Evolutionary conservation across 2,113 vertebrate genomes (phyloP).

Genomic region (Nothobranchius kuhntae): DNA sequence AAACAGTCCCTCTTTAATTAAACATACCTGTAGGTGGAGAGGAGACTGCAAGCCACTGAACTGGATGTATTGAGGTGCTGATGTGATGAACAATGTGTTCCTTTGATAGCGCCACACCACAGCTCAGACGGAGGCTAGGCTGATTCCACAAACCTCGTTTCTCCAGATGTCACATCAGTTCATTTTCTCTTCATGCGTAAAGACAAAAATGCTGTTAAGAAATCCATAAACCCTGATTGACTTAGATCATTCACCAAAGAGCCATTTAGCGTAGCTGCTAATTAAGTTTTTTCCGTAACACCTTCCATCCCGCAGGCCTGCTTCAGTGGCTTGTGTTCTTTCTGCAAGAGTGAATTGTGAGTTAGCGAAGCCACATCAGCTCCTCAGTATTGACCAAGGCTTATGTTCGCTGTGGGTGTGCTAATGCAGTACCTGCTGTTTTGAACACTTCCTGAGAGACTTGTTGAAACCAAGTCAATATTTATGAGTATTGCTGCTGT

Average conservation of each 20-base stretch:
- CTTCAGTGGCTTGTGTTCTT: constrained; percentile 20
- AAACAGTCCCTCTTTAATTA: constrained; percentile 60
- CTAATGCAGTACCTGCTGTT: constrained; percentile 62
- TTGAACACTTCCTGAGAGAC: constrained; percentile 60
- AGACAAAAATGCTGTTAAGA: constrained; percentile 12
- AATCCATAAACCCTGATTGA: constrained; percentile 9
- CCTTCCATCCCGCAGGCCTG: constrained; percentile 21
- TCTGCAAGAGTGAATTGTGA: not conserved
- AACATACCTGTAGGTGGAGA: constrained; percentile 26
- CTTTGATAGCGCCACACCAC: constrained; percentile 22
- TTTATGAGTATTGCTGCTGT: constrained; percentile 68
- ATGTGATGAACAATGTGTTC: constrained; percentile 37
- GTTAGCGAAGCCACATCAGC: constrained; percentile 32
- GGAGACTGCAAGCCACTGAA: constrained; percentile 3
- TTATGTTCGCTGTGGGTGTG: constrained; percentile 54
- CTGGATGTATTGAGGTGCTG: constrained; percentile 26
- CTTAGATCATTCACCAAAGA: constrained; percentile 24
- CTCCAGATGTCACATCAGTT: constrained; percentile 35
- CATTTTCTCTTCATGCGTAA: constrained; percentile 27
- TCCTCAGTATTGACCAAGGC: constrained; percentile 35
- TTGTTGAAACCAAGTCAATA: constrained; percentile 70
- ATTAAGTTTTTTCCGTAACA: constrained; percentile 56
- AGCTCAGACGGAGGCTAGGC: constrained; percentile 8
- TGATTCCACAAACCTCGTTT: constrained; percentile 19
- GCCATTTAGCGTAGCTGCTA: constrained; percentile 41